Evolutionary conservation across 2,113 vertebrate species (phyloP).

Genomic region (Toxostoma redivivum): DNA sequence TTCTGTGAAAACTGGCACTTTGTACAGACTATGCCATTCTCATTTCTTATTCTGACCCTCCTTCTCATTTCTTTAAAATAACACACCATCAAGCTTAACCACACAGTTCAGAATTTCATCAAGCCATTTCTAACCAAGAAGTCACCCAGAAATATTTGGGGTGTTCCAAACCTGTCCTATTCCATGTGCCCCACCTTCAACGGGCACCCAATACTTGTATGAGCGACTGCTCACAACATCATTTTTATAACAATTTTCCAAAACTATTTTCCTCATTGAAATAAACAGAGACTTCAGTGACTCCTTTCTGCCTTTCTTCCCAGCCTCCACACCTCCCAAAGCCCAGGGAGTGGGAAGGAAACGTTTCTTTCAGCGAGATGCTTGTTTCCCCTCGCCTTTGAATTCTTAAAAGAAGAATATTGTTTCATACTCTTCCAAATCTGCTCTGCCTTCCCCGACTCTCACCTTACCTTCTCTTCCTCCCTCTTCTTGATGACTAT

Average conservation of each 20-base stretch:
- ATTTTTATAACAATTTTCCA: neutral
- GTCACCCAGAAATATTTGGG: neutral
- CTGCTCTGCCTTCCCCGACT: neutral
- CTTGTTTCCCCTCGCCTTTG: slow-evolving; percentile 9
- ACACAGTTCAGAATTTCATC: neutral
- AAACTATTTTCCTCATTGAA: neutral
- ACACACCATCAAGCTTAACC: neutral
- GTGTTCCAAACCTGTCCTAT: fast-evolving
- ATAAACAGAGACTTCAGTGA: neutral
- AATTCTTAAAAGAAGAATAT: slow-evolving; percentile 43
- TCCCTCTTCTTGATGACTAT: neutral
- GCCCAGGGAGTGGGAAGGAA: slow-evolving; percentile 18
- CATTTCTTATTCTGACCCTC: neutral
- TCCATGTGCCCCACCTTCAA: fast-evolving
- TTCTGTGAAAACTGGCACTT: neutral
- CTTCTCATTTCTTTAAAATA: neutral
- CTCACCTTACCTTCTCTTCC: slow-evolving; percentile 53
- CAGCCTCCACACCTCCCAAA: neutral
- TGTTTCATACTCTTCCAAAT: slow-evolving; percentile 50
- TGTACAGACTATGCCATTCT: neutral
- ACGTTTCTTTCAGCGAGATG: neutral
- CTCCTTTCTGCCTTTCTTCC: neutral
- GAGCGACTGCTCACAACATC: neutral
- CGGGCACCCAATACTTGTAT: fast-evolving
- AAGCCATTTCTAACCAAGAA: fast-evolving